Percentiles rank a stretch among this genome's conserved stretches.
These are phyloP conservation scores for Pachyrhynchus sulphureomaculatus DNA, from an alignment of 1,140 invertebrate species.

Conservation along the genomic window DNA sequence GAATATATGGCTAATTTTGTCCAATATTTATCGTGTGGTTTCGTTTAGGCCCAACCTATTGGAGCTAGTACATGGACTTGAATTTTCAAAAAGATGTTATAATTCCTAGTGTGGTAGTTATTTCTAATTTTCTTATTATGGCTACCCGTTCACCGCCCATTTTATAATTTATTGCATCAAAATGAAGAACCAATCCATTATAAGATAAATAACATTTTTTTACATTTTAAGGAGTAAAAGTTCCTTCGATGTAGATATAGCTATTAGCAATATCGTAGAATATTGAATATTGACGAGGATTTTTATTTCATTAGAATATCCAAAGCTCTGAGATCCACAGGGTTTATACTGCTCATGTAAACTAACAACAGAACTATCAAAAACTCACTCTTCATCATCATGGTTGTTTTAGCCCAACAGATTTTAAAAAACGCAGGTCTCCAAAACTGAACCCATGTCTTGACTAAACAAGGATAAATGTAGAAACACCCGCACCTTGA, in stretches of 20 bases:
- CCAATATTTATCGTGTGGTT: background rate
- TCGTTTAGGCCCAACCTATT: constrained; percentile 1
- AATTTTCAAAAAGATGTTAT: background rate
- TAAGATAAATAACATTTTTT: background rate
- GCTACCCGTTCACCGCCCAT: background rate
- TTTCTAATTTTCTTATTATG: background rate
- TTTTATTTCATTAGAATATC: constrained; percentile 34
- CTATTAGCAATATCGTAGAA: constrained; percentile 35
- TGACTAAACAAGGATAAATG: too few species aligned
- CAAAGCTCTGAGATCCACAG: constrained; percentile 22
- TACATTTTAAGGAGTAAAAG: constrained; percentile 9
- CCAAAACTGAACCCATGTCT: too few species aligned
- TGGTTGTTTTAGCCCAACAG: too few species aligned
- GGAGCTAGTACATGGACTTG: background rate
- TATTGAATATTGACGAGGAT: constrained; percentile 35
- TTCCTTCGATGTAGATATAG: constrained; percentile 37
- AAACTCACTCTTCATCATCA: too few species aligned
- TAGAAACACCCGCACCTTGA: too few species aligned
- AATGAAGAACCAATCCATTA: constrained; percentile 11
- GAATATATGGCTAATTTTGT: background rate
- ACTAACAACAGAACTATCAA: constrained; percentile 6
- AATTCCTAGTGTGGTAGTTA: background rate
- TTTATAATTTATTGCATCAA: background rate
- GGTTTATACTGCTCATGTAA: constrained; percentile 29
- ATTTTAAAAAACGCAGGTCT: too few species aligned